A percentile compares a stretch with the other conserved stretches of the same genome.
Evolutionary conservation across 2,113 vertebrate species (phyloP).

Genomic region (Tursiops truncatus): DNA sequence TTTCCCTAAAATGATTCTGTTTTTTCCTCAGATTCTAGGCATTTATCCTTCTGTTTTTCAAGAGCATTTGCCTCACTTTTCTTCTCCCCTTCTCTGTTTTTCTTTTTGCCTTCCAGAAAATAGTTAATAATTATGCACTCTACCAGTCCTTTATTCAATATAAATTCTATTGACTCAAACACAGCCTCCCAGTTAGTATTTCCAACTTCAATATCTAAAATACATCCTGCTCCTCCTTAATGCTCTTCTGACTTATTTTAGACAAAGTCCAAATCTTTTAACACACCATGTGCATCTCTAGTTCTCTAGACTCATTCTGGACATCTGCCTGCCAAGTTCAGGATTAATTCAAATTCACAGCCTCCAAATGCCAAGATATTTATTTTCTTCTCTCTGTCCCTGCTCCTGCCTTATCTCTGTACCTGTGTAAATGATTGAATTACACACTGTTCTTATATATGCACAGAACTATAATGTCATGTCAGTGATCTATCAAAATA

Average conservation of each 20-base stretch:
- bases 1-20: neutral
- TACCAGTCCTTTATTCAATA: neutral
- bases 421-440: neutral
- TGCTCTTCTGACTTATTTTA: neutral
- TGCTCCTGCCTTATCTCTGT: neutral
- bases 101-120: neutral
- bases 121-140: neutral
- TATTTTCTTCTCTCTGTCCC: neutral
- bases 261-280: neutral
- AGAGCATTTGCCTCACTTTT: neutral
- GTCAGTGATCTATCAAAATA: neutral
- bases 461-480: neutral
- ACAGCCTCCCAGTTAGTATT: neutral
- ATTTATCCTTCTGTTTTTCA: neutral
- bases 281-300: neutral
- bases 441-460: neutral
- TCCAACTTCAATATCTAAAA: neutral
- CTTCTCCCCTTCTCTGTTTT: neutral
- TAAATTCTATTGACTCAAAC: neutral
- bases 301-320: neutral
- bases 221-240: neutral
- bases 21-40: neutral
- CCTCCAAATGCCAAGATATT: neutral
- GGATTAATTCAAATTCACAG: neutral
- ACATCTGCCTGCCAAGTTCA: neutral